phyloP scores from a whole-genome alignment of 2,888 invertebrate genomes.

The Antitype chi region DNA sequence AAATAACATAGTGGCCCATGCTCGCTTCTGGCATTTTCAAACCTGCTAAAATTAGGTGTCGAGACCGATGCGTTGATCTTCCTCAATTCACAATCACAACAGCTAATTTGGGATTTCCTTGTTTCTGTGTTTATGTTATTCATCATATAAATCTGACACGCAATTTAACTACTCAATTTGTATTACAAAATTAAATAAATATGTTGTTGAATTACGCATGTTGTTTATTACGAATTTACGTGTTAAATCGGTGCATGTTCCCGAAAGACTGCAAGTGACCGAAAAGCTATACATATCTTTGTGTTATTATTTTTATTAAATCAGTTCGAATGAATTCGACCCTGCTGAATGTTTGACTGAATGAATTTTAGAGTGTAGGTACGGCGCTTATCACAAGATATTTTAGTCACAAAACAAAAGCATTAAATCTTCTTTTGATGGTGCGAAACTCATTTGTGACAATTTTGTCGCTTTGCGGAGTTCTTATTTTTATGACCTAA shows the following conservation, averaged over 20 bases:
- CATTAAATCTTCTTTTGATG: not conserved
- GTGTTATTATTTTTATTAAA: not conserved
- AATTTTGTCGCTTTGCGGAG: too few species aligned
- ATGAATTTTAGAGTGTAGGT: not conserved
- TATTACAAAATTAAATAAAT: not conserved
- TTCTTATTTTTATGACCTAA: too few species aligned
- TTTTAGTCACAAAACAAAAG: not conserved
- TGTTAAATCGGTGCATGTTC: not conserved
- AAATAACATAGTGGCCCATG: slow-evolving; percentile 32
- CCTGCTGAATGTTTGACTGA: not conserved
- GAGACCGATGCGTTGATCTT: slow-evolving; percentile 61
- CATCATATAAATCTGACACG: slow-evolving; percentile 30
- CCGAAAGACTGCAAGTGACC: not conserved
- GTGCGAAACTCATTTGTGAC: not conserved
- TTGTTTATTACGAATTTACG: not conserved
- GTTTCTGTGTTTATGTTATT: slow-evolving; percentile 21
- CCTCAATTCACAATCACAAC: slow-evolving; percentile 43
- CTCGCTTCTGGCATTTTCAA: slow-evolving; percentile 35
- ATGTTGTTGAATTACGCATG: not conserved
- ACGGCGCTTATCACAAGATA: slow-evolving; percentile 7
- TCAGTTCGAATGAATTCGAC: slow-evolving; percentile 8
- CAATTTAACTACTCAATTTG: not conserved
- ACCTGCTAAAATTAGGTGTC: slow-evolving; percentile 61
- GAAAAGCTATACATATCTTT: not conserved
- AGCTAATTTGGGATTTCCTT: slow-evolving; percentile 49